Evolutionary conservation across 2,888 invertebrate species (phyloP), one percentile per base, ranked within the genome.

Genomic region (Neria commutata): DNA sequence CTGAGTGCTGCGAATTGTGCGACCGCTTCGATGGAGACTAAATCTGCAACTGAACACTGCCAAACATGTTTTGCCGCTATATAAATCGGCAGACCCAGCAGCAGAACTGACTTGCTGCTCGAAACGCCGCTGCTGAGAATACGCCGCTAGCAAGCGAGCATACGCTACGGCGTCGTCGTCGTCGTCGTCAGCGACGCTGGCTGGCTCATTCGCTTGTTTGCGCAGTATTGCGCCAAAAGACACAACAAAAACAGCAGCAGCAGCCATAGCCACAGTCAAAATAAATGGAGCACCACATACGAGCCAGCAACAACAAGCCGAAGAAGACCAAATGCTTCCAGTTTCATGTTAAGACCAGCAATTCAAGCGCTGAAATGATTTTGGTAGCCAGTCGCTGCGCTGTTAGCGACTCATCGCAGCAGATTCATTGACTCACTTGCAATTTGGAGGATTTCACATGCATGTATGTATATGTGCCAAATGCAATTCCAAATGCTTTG

Each of bases 21-120:
- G 58, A 67, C 68, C 65, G 64, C 67, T 64, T 66, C 68, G 65
- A 61, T 72, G 68, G 69, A 72, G 71, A 72, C 71, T 71, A 59
- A 71, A 78, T 75, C 76, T 74, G 72, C 79, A 78, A 79, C 78
- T 79, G 79, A 77, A 69, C 69, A 72, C 69, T 63, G 68, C 58
- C 69, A 76, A 80, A 79, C 79, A 75, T 74, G 76, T 75, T 78
- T 74, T 69, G 66, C 63, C 66, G 67, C 74, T 68, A 72, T 79
- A 76, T 80, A 80, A 75, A 75, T 76, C 73, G 60, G 50, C 47
- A 46, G 54, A 45, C 63, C 46, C 42, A 33, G 23, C 48, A 37
- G 54, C 63, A 60, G 60, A 63, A 64, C 63, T 57, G 48, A 33
- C 21, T 2, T 24, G 11, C 16, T 42, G 6, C 21, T 17, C 42